Percentiles rank a stretch among this genome's conserved stretches.
phyloP scores from a whole-genome alignment of 2,797 vertebrate species.

The Choloepus didactylus region DNA sequence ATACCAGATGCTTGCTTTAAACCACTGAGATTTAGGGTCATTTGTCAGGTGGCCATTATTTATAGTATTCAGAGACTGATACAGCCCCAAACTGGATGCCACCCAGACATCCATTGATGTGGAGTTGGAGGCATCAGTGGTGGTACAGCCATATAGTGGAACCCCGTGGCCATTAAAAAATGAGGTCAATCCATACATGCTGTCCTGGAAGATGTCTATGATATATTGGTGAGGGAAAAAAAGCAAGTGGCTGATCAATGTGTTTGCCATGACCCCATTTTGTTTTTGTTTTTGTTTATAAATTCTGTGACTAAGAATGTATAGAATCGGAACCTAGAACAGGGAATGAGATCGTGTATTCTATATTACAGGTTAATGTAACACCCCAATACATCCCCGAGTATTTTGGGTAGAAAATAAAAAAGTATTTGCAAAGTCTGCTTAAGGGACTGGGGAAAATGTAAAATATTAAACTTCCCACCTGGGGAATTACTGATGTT shows the following conservation, averaged over 20 bases:
- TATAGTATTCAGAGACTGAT: neutral
- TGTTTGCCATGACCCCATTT: slow-evolving; percentile 19
- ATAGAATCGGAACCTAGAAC: neutral
- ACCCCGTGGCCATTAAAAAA: neutral
- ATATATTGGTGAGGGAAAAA: neutral
- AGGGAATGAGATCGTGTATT: no score
- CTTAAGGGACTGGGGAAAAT: no score
- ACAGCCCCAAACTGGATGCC: neutral
- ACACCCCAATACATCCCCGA: no score
- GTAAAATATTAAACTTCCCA: no score
- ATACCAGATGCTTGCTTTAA: neutral
- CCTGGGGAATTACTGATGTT: no score
- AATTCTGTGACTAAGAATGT: slow-evolving; percentile 1
- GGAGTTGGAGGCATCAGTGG: neutral
- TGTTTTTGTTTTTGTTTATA: neutral
- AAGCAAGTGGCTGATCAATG: slow-evolving; percentile 44
- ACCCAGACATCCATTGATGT: neutral
- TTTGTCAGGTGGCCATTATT: slow-evolving; percentile 45
- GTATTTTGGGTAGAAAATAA: no score
- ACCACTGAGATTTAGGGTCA: slow-evolving; percentile 16
- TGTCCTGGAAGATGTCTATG: neutral
- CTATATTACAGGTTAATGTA: no score
- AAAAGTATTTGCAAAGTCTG: no score
- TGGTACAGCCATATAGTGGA: neutral
- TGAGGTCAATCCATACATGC: neutral